Conservation (phyloP, 2,888 invertebrate species). For the Hirtodrosophila cameraria region DNA sequence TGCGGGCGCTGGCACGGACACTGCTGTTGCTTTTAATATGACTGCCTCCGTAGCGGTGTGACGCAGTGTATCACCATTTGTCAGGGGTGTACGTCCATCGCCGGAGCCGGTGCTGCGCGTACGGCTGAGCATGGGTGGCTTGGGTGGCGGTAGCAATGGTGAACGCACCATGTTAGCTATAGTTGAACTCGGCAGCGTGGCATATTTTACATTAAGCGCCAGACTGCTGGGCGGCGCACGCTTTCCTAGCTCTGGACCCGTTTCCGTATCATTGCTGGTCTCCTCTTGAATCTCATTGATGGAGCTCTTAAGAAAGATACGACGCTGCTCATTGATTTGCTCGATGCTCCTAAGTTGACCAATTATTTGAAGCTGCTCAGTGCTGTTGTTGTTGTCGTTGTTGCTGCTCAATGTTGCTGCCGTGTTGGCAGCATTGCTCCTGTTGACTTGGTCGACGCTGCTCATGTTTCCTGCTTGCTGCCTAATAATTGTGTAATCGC, state of each 20-base stretch:
- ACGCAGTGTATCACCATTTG: conserved; percentile 47
- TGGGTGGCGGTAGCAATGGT: conserved; percentile 78
- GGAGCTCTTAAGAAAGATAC: conserved; percentile 71
- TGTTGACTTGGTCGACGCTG: conserved; percentile 27
- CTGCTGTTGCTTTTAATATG: neutral
- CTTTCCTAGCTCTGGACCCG: conserved; percentile 5
- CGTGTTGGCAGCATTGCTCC: conserved; percentile 22
- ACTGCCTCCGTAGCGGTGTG: conserved; percentile 40
- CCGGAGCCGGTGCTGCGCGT: conserved; percentile 77
- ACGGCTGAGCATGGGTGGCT: conserved; percentile 81
- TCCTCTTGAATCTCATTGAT: conserved; percentile 60
- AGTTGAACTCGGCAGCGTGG: conserved; percentile 60
- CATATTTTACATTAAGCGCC: conserved; percentile 62
- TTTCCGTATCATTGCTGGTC: neutral
- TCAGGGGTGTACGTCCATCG: conserved; percentile 51
- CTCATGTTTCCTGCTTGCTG: conserved; percentile 49
- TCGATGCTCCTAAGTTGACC: conserved; percentile 74
- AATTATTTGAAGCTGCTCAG: conserved; percentile 69
- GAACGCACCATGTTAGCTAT: conserved; percentile 51
- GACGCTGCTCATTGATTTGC: conserved; percentile 77
- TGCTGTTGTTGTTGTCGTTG: neutral
- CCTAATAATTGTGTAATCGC: conserved; percentile 56
- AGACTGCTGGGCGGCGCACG: conserved; percentile 46
- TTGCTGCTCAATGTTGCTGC: neutral
- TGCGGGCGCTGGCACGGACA: neutral